Percentiles rank a stretch among this genome's conserved stretches.
These are phyloP conservation scores for Pyrgilauda ruficollis DNA, from an alignment of 2,113 vertebrate genomes.

Conservation along the genomic window DNA sequence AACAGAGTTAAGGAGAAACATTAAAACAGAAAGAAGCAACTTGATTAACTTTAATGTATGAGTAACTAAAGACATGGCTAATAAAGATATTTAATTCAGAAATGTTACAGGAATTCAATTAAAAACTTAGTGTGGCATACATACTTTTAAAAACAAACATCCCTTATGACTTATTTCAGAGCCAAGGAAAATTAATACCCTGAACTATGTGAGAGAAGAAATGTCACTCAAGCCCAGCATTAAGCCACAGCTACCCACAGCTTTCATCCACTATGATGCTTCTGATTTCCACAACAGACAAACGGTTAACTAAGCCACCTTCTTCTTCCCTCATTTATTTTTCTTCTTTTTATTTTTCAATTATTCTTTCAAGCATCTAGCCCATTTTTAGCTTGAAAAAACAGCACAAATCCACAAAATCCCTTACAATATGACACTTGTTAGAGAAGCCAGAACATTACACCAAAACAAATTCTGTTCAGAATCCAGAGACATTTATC, in stretches of 20 bases:
- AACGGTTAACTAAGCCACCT: background rate
- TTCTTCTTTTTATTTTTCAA: background rate
- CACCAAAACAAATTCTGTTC: background rate
- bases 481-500: background rate
- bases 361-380: background rate
- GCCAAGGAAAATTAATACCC: background rate
- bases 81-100: background rate
- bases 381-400: background rate
- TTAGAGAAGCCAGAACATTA: background rate
- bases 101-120: background rate
- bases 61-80: background rate
- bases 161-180: background rate
- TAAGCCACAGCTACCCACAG: background rate
- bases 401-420: background rate
- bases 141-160: background rate
- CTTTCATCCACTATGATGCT: background rate
- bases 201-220: background rate
- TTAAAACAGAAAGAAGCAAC: conserved; percentile 7
- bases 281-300: background rate
- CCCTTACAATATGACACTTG: background rate
- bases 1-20: conserved; percentile 32
- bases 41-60: background rate
- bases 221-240: background rate
- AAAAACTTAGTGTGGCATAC: background rate
- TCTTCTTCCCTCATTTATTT: background rate